These are phyloP conservation scores for Drosophila anomalata DNA, from an alignment of 2,888 invertebrate species.

Conservation along the genomic window DNA sequence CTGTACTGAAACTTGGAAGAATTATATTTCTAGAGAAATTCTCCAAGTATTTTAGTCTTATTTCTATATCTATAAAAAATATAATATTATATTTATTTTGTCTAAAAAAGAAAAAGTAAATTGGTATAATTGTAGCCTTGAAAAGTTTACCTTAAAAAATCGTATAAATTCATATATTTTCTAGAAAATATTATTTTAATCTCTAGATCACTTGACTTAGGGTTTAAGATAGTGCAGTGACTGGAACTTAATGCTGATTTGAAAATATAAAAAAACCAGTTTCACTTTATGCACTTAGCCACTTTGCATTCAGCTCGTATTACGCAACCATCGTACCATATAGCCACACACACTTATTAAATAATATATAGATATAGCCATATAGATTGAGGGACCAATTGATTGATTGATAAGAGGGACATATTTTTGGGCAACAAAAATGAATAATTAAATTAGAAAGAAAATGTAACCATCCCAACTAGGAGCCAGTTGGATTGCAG, in stretches of 20 bases:
- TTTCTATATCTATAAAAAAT: not conserved
- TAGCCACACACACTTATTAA: conserved; percentile 3
- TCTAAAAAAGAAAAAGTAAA: no score
- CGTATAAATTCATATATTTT: no score
- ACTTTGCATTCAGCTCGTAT: conserved; percentile 49
- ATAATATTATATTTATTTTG: not conserved
- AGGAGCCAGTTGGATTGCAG: conserved; percentile 59
- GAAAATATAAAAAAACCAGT: conserved; percentile 37
- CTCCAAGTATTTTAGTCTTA: not conserved
- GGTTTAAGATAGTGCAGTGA: not conserved
- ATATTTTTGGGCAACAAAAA: not conserved
- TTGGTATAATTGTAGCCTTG: no score
- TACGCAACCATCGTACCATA: conserved; percentile 59
- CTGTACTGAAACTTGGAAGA: conserved; percentile 7
- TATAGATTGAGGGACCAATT: conserved; percentile 34
- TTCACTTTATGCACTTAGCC: conserved; percentile 33
- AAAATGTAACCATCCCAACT: conserved; percentile 80
- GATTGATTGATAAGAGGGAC: conserved; percentile 24
- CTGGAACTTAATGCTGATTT: not conserved
- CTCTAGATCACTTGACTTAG: not conserved
- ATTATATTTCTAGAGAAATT: not conserved
- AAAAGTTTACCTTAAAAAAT: not conserved
- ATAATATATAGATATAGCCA: conserved; percentile 1
- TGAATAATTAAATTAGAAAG: not conserved
- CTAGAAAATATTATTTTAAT: not conserved